Conservation (phyloP, 2,113 vertebrate genomes). For the Accipiter cooperii region DNA sequence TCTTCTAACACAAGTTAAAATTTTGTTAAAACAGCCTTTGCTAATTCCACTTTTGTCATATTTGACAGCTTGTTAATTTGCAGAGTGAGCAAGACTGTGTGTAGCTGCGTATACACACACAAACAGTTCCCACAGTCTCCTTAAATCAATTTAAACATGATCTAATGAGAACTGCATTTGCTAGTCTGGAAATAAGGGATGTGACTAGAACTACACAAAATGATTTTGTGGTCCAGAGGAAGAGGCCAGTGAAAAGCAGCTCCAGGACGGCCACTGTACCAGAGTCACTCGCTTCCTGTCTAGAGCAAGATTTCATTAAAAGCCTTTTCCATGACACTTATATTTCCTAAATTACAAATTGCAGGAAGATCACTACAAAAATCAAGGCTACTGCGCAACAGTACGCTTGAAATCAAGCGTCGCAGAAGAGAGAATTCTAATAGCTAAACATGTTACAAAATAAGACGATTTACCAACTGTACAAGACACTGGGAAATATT, state of each 20-base stretch:
- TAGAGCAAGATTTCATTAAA: background rate
- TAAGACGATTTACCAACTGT: conserved; percentile 30
- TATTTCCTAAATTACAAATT: conserved; percentile 47
- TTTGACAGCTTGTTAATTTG: background rate
- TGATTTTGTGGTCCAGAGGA: background rate
- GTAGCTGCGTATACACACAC: rapidly evolving
- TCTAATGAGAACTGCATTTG: background rate
- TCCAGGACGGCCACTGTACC: background rate
- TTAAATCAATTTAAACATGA: background rate
- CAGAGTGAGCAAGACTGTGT: background rate
- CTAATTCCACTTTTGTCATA: background rate
- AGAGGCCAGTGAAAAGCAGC: background rate
- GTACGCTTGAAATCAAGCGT: background rate
- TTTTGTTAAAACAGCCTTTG: background rate
- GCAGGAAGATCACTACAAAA: conserved; percentile 9
- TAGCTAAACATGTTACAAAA: conserved; percentile 13
- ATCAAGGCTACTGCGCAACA: conserved; percentile 41
- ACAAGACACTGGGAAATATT: conserved; percentile 1
- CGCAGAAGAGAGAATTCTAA: background rate
- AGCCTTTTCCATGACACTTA: conserved; percentile 20
- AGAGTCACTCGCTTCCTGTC: conserved; percentile 26
- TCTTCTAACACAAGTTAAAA: background rate
- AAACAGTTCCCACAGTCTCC: background rate
- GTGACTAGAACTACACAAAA: background rate
- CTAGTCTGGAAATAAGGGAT: background rate